Evolutionary conservation across 2,113 vertebrate genomes (phyloP), one percentile per base, ranked within the genome.

Genomic region (Pardalotus punctatus): DNA sequence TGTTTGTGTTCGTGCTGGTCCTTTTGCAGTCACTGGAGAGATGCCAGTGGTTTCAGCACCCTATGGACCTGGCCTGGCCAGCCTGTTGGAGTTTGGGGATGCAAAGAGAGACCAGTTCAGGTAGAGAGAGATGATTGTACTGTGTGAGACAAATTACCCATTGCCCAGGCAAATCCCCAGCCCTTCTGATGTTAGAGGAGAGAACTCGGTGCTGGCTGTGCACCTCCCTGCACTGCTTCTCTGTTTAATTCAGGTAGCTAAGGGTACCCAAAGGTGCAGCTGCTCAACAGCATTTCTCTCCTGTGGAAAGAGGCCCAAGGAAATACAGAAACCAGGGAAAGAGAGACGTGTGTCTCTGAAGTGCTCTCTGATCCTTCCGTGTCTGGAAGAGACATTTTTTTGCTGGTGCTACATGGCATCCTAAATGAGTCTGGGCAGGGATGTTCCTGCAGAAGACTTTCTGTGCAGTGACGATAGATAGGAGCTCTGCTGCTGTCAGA

Each of bases 201-300:
- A 36, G 24, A 56, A 22, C 22, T 82, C 0, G 0, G 6, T 58
- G 48, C 24, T 65, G 48, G 16, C 17, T 80, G 11, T 1, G 12
- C 10, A 5, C 1, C 6, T 38, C 16, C 53, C 12, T 65, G 0
- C 1, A 2, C 31, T 71, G 43, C 43, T 67, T 51, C 35, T 69
- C 14, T 28, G 11, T 69, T 84, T 66, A 28, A 11, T 80, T 88
- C 6, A 33, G 42, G 10, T 45, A 12, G 17, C 33, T 60, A 8
- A 43, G 69, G 31, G 28, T 43, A 69, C 62, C 18, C n/a, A 33
- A 35, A 90, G 35, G 47, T n/a, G 51, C 27, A 81, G 50, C 56
- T 51, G 57, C 51, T 65, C 25, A 20, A 11, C 14, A 43, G 50
- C 0, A 0, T 35, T 69, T 73, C 25, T 65, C 14, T 58, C 36